A percentile compares a stretch with the other conserved stretches of the same genome.
Evolutionary conservation across 2,113 vertebrate genomes (phyloP).

Genomic region (Passer montanus): DNA sequence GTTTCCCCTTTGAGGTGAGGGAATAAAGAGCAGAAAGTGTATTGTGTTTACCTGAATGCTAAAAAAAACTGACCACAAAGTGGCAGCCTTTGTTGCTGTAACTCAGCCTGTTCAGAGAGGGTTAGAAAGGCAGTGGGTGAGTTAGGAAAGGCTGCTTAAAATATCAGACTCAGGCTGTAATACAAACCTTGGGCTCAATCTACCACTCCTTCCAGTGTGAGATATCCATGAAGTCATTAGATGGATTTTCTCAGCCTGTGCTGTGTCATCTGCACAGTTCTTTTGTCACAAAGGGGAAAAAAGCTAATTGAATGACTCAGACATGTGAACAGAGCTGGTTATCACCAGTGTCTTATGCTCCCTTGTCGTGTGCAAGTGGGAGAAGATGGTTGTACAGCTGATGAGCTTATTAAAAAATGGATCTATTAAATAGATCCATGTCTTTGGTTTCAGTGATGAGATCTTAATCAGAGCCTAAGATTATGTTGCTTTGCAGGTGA

Average conservation of each 20-base stretch:
- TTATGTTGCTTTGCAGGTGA: neutral
- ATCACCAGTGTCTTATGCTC: accelerated
- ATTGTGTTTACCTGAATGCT: neutral
- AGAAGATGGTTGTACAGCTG: neutral
- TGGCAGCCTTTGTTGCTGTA: constrained; percentile 15
- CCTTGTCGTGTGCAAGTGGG: neutral
- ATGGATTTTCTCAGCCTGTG: neutral
- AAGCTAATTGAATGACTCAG: neutral
- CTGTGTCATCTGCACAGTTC: neutral
- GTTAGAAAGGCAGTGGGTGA: neutral
- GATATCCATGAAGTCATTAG: neutral
- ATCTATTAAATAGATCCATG: neutral
- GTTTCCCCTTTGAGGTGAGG: neutral
- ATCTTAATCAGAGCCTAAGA: neutral
- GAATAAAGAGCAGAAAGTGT: neutral
- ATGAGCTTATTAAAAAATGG: neutral
- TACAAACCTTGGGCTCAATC: neutral
- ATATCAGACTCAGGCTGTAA: accelerated
- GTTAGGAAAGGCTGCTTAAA: neutral
- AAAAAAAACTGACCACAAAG: neutral
- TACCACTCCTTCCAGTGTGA: neutral
- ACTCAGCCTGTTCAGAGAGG: neutral
- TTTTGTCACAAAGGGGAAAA: neutral
- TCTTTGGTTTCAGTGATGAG: neutral
- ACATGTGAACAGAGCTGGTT: neutral